Evolutionary conservation across 2,888 invertebrate genomes (phyloP), one percentile per base, ranked within the genome.

Genomic region (Diaperis boleti): DNA sequence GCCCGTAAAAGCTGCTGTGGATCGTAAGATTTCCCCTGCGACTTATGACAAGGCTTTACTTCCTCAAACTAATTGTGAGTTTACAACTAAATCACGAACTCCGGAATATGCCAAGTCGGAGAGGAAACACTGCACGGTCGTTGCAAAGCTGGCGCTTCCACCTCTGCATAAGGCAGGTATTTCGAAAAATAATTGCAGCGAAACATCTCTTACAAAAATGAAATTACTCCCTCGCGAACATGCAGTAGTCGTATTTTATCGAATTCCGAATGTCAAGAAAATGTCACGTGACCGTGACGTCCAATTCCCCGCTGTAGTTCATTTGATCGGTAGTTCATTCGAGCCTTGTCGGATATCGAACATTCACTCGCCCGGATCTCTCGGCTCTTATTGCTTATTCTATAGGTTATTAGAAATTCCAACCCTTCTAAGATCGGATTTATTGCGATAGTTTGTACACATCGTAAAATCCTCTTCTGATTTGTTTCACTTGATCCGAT

Each of bases 371-470:
- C 57, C 31, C 65, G 67, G 68, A 71, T 69, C 72, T 70, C 73
- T 71, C 70, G 66, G 69, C 65, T 74, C 74, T 76, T 76, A 76
- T 75, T 75, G 75, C 76, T 74, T 75, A 74, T 74, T 75, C 75
- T 70, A 72, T 74, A 69, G 74, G 74, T 77, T 78, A 78, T 78
- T 78, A 78, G 73, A 78, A 78, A 78, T 78, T 78, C 77, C 78
- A 71, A 71, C 70, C 74, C 74, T 72, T 72, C 73, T 65, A 67
- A 71, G 64, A 70, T 75, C 73, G 68, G 75, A 78, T 78, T 78
- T 78, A 78, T 77, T 75, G 76, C 76, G 69, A 76, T 76, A 77
- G 77, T 76, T 76, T 72, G 72, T 71, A 66, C 64, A 62, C 60
- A 55, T 59, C 57, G 73, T 70, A 72, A 71, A 74, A 72, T 69